Base-by-base conservation (phyloP, 2,888 invertebrate genomes). In the Philonicus albiceps region DNA sequence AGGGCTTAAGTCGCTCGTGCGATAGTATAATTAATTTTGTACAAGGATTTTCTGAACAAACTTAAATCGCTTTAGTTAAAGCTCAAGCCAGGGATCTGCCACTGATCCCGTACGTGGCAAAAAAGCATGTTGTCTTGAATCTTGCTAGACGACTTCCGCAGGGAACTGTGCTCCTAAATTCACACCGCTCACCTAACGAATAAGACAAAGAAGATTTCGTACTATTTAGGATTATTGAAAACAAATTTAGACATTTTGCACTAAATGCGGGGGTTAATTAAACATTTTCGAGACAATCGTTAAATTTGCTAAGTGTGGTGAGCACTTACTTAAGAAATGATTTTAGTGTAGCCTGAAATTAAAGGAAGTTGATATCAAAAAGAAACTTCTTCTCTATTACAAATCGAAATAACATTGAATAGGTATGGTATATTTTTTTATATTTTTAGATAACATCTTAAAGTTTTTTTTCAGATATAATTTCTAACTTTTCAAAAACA, bases 21-120 rank as follows among this genome's bases (percentile, higher is more conserved):
- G 64, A 34, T 55, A n/a, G 80, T 81, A 19, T 55, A 81, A 81
- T 81, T 81, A 81, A 55, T 55, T 81, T 81, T 55, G 81, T n/a
- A 34, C 55, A 55, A 13, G 34, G 64, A 55, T 55, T 64, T 55
- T 64, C 34, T 11, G 55, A 55, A 19, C 55, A 34, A 55, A 55
- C 40, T 27, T 43, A 49, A 80, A 80, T 80, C 22, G 53, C 16
- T 13, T 80, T 49, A 80, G 30, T 80, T 30, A 80, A 64, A 8
- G 27, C 64, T 64, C 22, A 55, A 8, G 22, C n/a, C 55, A 55
- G 55, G 11, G 22, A 64, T 64, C 64, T 27, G 19, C 64, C 8
- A 64, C 16, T 64, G 64, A 64, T 64, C 64, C 64, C 64, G 27
- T 27, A 22, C 27, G 22, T 27, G 64, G 2, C 6, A 49, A 49